Evolutionary conservation across 2,113 vertebrate genomes (phyloP), one percentile per base, ranked within the genome.

Genomic region (Plectropomus leopardus): DNA sequence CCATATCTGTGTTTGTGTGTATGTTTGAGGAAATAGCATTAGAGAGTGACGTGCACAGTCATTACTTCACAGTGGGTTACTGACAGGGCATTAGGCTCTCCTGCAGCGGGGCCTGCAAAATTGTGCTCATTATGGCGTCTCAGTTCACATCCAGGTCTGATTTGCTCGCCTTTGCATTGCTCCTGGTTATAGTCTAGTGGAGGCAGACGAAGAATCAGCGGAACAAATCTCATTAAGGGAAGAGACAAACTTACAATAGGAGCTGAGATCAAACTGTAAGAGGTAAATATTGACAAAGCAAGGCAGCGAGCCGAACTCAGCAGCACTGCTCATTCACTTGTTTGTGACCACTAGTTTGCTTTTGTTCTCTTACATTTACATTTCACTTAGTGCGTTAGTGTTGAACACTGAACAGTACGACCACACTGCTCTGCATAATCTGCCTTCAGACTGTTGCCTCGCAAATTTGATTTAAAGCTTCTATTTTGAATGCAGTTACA

Each of bases 41-140:
- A 63, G 13, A 77, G 73, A 78, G 69, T 80, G 81, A 75, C 58
- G 19, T 36, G 67, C 45, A 14, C 55, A 76, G 86, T 90, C 89
- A 92, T 92, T 92, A 92, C 74, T 47, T 87, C 90, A 65, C 92
- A 89, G 91, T 86, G 42, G 85, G 90, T 87, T 79, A 68, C 82
- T 72, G 84, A 75, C 85, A 14, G 72, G 80, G 78, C 83, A 78
- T 87, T 68, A 67, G 66, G 61, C 65, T 79, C 64, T 76, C 80
- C 87, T 42, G 85, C 80, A 14, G 83, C 42, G 67, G 11, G 34
- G 42, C 26, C 76, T 7, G 58, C 19, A 8, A 91, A 77, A 72
- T 26, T 13, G 57, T 26, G 65, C 89, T 93, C 90, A 83, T 93
- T 93, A 93, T 15, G 45, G 65, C 32, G 23, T 19, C 76, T 24